Conservation (phyloP, 2,888 invertebrate genomes). For the Glaucopsyche alexis region DNA sequence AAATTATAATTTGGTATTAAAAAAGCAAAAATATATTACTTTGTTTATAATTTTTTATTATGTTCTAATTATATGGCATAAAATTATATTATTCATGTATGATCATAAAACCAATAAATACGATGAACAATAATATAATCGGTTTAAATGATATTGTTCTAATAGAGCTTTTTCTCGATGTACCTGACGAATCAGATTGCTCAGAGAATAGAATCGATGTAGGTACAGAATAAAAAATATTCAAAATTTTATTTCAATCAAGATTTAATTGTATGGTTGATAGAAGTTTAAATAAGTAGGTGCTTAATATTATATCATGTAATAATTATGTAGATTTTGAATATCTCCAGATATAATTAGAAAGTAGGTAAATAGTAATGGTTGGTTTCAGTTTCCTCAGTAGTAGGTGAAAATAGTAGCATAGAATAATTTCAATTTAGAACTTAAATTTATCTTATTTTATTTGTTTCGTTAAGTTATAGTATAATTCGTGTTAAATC, state of each 20-base stretch:
- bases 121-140: too few species aligned
- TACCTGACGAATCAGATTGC: too few species aligned
- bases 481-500: background rate
- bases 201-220: too few species aligned
- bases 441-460: background rate
- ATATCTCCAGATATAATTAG: background rate
- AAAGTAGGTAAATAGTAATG: slow-evolving; percentile 8
- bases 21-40: background rate
- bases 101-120: too few species aligned
- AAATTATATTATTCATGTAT: too few species aligned
- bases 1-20: background rate
- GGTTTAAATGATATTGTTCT: too few species aligned
- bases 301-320: background rate
- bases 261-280: background rate
- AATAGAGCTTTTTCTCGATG: too few species aligned
- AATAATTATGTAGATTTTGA: background rate
- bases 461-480: background rate
- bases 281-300: background rate
- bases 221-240: too few species aligned
- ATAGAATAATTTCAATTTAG: background rate
- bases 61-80: background rate
- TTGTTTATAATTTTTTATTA: background rate
- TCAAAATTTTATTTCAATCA: background rate
- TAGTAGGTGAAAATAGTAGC: background rate
- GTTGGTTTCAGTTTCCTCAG: background rate